A percentile compares a stretch with the other conserved stretches of the same genome.
Conservation (phyloP, 2,888 invertebrate species). For the Lasioglossum lativentre region DNA sequence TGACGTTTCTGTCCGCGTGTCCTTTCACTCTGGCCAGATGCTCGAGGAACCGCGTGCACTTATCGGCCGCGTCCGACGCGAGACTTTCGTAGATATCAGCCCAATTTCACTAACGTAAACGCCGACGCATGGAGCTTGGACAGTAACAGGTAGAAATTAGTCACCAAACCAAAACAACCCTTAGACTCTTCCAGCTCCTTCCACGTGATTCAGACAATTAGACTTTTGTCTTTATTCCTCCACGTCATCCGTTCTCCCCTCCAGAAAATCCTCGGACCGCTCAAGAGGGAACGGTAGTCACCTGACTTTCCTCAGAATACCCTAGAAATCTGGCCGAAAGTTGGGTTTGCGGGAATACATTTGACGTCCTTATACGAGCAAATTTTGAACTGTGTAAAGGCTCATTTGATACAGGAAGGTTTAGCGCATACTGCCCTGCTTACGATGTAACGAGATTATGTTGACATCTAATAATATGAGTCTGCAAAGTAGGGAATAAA, state of each 20-base stretch:
- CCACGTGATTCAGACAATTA: background rate
- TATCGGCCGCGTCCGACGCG: background rate
- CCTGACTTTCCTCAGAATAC: too few relatives aligned
- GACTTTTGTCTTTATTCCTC: background rate
- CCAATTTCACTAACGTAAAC: background rate
- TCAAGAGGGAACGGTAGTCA: too few relatives aligned
- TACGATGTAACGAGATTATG: too few relatives aligned
- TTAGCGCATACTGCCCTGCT: too few relatives aligned
- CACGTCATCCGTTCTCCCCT: background rate
- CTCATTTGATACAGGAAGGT: too few relatives aligned
- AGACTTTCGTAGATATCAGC: background rate
- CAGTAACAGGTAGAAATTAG: background rate
- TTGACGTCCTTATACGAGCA: too few relatives aligned
- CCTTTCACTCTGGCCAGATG: conserved; percentile 69
- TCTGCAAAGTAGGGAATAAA: too few relatives aligned
- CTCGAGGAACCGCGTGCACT: conserved; percentile 20
- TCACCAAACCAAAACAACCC: background rate
- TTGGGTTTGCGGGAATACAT: too few relatives aligned
- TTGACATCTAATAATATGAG: too few relatives aligned
- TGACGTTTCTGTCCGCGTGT: conserved; percentile 60
- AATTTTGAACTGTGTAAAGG: too few relatives aligned
- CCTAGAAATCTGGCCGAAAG: too few relatives aligned
- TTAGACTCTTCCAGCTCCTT: background rate
- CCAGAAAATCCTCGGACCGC: too few relatives aligned
- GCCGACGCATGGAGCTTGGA: background rate